Evolutionary conservation across 2,113 vertebrate genomes (phyloP).

Genomic region (Anguilla rostrata): DNA sequence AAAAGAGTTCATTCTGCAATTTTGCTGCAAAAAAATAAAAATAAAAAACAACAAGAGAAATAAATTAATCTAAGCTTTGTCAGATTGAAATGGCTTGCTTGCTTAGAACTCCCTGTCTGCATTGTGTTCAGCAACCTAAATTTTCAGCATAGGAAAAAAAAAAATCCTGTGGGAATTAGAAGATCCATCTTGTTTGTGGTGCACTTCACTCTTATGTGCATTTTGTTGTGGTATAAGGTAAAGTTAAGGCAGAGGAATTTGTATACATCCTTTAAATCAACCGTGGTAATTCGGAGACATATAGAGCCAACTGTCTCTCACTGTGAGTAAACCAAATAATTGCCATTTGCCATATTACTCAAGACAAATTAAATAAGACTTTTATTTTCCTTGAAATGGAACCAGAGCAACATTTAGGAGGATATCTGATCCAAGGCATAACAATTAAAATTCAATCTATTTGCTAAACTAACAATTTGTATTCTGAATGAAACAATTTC

Average conservation of each 20-base stretch:
- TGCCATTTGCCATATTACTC: neutral
- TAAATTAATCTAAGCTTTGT: too few relatives aligned
- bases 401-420: neutral
- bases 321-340: neutral
- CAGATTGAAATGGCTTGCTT: too few relatives aligned
- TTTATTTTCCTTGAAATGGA: neutral
- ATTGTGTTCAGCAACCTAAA: neutral
- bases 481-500: neutral
- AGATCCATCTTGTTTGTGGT: neutral
- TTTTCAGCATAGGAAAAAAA: neutral
- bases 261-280: neutral
- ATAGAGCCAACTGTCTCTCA: neutral
- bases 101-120: too few relatives aligned
- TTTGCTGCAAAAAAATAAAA: too few relatives aligned
- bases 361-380: neutral
- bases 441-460: constrained; percentile 7
- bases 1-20: too few relatives aligned
- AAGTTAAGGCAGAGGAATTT: too few relatives aligned
- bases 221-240: too few relatives aligned
- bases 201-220: too few relatives aligned
- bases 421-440: neutral
- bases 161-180: neutral
- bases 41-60: too few relatives aligned
- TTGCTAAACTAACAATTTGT: neutral
- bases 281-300: too few relatives aligned